phyloP scores from a whole-genome alignment of 2,888 invertebrate genomes.

The Anthoptus insignis region DNA sequence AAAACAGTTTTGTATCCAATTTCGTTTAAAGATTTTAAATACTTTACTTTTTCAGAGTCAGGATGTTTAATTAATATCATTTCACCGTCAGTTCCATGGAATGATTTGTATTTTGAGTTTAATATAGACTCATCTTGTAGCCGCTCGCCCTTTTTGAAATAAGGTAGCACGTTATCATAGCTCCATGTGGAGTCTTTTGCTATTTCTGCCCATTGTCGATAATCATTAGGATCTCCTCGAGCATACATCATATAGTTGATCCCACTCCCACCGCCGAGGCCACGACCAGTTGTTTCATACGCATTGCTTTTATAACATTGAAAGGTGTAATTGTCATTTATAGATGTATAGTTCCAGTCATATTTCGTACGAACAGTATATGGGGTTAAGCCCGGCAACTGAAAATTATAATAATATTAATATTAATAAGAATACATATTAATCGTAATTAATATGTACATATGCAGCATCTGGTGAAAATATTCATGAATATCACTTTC shows the following conservation, averaged over 20 bases:
- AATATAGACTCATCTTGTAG: conserved; percentile 37
- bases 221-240: conserved; percentile 75
- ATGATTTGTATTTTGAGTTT: conserved; percentile 35
- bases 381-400: conserved; percentile 63
- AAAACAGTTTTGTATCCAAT: conserved; percentile 63
- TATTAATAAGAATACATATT: neutral
- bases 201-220: conserved; percentile 76
- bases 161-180: conserved; percentile 57
- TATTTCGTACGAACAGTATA: conserved; percentile 59
- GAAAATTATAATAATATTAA: too few species aligned
- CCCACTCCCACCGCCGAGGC: conserved; percentile 82
- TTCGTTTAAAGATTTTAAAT: conserved; percentile 62
- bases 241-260: conserved; percentile 83
- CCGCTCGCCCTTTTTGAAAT: conserved; percentile 52
- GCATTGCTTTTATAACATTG: conserved; percentile 65
- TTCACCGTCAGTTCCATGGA: conserved; percentile 62
- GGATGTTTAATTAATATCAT: conserved; percentile 55
- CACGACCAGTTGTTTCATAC: conserved; percentile 87
- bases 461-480: too few species aligned
- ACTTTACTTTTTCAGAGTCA: conserved; percentile 12
- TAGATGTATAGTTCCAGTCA: conserved; percentile 87
- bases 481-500: too few species aligned
- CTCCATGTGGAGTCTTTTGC: conserved; percentile 77
- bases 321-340: conserved; percentile 67
- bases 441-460: too few species aligned